Conservation (phyloP, 1,140 invertebrate genomes). For the Piezodorus guildinii region DNA sequence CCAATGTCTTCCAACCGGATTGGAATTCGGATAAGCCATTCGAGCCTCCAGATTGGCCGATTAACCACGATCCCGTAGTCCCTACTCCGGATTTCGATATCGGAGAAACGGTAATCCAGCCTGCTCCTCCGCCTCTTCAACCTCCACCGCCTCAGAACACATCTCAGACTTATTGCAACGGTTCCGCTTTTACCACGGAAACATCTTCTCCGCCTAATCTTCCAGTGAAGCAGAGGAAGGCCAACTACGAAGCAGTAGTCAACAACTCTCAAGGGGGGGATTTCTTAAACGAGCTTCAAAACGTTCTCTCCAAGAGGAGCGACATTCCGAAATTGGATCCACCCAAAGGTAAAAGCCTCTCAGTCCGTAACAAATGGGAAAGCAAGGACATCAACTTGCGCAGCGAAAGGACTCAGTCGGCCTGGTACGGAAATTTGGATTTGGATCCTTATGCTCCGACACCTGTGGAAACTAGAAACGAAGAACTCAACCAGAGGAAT, state of each 20-base stretch:
- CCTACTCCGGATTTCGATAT: slow-evolving; percentile 1
- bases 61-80: slow-evolving; percentile 27
- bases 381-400: neutral
- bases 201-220: neutral
- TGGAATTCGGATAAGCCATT: slow-evolving; percentile 39
- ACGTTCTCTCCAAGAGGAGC: neutral
- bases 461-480: neutral
- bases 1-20: slow-evolving; percentile 34
- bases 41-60: neutral
- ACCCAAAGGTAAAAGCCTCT: neutral
- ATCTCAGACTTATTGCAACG: neutral
- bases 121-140: neutral
- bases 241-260: neutral
- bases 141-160: neutral
- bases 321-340: neutral
- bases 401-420: neutral
- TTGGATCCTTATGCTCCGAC: neutral
- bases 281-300: neutral
- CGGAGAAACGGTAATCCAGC: neutral
- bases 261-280: neutral
- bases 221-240: neutral
- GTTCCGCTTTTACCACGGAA: neutral
- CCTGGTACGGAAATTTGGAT: neutral
- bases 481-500: neutral
- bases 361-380: neutral